Percentiles rank a stretch among this genome's conserved stretches.
Evolutionary conservation across 2,113 vertebrate genomes (phyloP).

Genomic region (Chamaea fasciata): DNA sequence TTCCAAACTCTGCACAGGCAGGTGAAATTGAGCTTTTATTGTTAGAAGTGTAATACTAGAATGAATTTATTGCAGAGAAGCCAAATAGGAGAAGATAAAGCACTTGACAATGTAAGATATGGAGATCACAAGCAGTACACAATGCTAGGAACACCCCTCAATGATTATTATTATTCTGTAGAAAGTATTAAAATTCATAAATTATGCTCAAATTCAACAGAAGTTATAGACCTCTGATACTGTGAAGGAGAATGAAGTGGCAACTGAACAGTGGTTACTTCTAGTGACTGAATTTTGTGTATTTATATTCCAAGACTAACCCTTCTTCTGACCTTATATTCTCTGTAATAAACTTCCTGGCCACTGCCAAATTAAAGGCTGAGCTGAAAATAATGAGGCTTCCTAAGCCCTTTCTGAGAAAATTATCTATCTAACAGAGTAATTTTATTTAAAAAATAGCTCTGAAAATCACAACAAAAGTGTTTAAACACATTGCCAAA

Average conservation of each 20-base stretch:
- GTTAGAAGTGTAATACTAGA: neutral
- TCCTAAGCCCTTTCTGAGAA: neutral
- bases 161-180: neutral
- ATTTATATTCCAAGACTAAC: neutral
- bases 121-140: neutral
- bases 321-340: neutral
- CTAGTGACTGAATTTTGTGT: neutral
- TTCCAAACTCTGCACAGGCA: neutral
- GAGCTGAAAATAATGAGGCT: neutral
- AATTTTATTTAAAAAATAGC: neutral
- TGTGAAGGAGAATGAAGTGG: neutral
- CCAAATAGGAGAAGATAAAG: neutral
- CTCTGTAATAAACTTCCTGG: neutral
- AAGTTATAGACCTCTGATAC: neutral
- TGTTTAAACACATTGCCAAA: neutral
- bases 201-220: neutral
- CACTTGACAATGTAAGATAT: neutral
- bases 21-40: neutral
- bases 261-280: neutral
- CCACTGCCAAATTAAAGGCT: neutral
- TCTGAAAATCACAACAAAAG: conserved; percentile 9
- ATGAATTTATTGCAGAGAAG: neutral
- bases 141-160: neutral
- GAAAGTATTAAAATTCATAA: neutral
- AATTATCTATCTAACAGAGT: neutral